Evolutionary conservation across 2,797 vertebrate species (phyloP).

Genomic region (Tachyglossus aculeatus): DNA sequence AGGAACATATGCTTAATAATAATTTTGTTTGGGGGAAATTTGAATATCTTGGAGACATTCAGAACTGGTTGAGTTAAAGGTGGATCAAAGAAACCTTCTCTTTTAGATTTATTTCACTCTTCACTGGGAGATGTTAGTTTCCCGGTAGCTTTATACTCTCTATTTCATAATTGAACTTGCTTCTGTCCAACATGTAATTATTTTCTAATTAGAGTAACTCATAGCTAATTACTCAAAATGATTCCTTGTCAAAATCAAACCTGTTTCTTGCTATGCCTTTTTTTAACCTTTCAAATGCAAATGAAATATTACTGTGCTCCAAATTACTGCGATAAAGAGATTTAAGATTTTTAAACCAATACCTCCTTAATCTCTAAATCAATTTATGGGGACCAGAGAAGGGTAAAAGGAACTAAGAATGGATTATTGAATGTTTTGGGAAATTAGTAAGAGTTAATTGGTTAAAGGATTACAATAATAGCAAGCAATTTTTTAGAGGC

Average conservation of each 20-base stretch:
- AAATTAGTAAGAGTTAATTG: conserved; percentile 4
- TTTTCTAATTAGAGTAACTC: conserved; percentile 87
- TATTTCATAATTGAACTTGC: conserved; percentile 66
- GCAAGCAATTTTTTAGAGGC: background rate
- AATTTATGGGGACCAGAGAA: conserved; percentile 22
- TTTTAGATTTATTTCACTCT: conserved; percentile 68
- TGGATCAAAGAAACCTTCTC: conserved; percentile 61
- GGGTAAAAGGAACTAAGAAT: background rate
- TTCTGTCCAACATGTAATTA: conserved; percentile 86
- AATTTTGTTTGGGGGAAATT: conserved; percentile 68
- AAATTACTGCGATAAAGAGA: conserved; percentile 60
- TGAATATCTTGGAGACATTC: conserved; percentile 68
- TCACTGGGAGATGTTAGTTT: conserved; percentile 71
- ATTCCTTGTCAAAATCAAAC: conserved; percentile 72
- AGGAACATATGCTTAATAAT: conserved; percentile 61
- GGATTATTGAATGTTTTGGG: conserved; percentile 15
- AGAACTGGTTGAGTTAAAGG: conserved; percentile 63
- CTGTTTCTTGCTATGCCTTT: conserved; percentile 72
- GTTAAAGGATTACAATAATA: background rate
- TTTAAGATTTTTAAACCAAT: conserved; percentile 40
- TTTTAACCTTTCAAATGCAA: conserved; percentile 74
- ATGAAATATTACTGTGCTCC: conserved; percentile 75
- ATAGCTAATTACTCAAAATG: conserved; percentile 83
- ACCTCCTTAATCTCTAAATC: conserved; percentile 12
- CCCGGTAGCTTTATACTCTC: conserved; percentile 67